Percentiles rank a stretch among this genome's conserved stretches.
These are phyloP conservation scores for Lethenteron camtschaticum DNA, from an alignment of 2,113 vertebrate species.

Conservation along the genomic window DNA sequence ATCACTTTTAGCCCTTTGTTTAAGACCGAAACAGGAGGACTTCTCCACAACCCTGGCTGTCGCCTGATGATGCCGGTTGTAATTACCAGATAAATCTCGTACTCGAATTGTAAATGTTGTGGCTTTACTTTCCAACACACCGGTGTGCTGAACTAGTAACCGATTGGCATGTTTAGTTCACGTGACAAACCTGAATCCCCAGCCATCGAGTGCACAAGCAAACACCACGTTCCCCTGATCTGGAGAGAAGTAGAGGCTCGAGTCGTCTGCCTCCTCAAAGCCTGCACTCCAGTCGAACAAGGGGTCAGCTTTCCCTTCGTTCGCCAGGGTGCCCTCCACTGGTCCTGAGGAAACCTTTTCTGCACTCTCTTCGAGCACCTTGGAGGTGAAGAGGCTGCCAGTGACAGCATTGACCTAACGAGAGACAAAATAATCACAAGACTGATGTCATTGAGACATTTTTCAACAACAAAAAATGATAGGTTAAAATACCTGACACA, in stretches of 20 bases:
- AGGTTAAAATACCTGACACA: no score
- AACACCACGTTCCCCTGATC: slow-evolving; percentile 91
- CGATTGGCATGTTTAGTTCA: no score
- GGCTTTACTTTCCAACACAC: no score
- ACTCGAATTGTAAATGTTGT: no score
- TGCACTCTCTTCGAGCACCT: slow-evolving; percentile 76
- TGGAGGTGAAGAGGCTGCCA: slow-evolving; percentile 63
- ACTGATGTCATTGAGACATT: background rate
- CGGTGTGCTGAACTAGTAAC: no score
- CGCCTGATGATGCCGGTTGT: no score
- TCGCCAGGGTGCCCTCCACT: slow-evolving; percentile 11
- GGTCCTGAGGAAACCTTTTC: slow-evolving; percentile 29
- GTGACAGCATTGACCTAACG: slow-evolving; percentile 75
- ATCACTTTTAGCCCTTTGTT: no score
- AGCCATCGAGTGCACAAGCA: slow-evolving; percentile 70
- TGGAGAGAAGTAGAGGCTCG: slow-evolving; percentile 76
- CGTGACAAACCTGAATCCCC: slow-evolving; percentile 60
- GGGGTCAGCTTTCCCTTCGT: slow-evolving; percentile 8
- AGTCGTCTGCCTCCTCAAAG: slow-evolving; percentile 66
- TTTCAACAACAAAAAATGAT: background rate
- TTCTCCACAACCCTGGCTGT: no score
- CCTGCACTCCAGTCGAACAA: slow-evolving; percentile 74
- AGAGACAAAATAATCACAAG: background rate
- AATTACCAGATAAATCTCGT: no score
- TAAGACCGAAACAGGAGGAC: no score